These are phyloP conservation scores for Microctonus brassicae DNA, from an alignment of 2,888 invertebrate genomes.

Conservation along the genomic window DNA sequence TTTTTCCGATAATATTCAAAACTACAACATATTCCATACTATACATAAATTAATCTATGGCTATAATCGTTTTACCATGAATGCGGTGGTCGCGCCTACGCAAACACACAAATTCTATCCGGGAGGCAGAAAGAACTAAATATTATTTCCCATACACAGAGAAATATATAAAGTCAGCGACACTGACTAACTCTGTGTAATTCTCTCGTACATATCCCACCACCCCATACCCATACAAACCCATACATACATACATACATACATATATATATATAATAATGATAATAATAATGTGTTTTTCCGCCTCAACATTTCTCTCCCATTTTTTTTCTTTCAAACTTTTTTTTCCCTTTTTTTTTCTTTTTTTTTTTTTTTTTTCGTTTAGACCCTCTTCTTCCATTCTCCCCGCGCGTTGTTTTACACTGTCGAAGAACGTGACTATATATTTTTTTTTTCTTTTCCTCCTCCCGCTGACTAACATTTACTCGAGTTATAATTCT, in stretches of 20 bases:
- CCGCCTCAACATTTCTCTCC: conserved; percentile 22
- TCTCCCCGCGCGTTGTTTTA: neutral
- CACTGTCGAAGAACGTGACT: conserved; percentile 24
- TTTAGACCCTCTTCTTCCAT: conserved; percentile 22
- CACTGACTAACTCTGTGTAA: too few relatives aligned
- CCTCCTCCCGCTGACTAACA: conserved; percentile 24
- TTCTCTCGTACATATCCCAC: conserved; percentile 15
- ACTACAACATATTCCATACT: too few relatives aligned
- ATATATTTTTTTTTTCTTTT: conserved; percentile 27
- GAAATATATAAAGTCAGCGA: too few relatives aligned
- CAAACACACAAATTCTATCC: conserved; percentile 42
- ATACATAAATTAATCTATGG: conserved; percentile 14
- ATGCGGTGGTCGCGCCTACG: conserved; percentile 37
- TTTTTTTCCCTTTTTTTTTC: conserved; percentile 27
- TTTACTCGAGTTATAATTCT: conserved; percentile 35
- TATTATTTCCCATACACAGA: neutral
- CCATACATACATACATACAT: too few relatives aligned
- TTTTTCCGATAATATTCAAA: too few relatives aligned
- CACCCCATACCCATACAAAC: too few relatives aligned
- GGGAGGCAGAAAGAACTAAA: conserved; percentile 25
- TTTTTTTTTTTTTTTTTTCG: conserved; percentile 16
- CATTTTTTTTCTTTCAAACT: conserved; percentile 1
- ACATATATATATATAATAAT: too few relatives aligned
- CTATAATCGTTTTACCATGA: conserved; percentile 45
- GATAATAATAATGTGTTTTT: conserved; percentile 21